These are phyloP conservation scores for Ceramica pisi DNA, from an alignment of 2,888 invertebrate species.

Conservation along the genomic window DNA sequence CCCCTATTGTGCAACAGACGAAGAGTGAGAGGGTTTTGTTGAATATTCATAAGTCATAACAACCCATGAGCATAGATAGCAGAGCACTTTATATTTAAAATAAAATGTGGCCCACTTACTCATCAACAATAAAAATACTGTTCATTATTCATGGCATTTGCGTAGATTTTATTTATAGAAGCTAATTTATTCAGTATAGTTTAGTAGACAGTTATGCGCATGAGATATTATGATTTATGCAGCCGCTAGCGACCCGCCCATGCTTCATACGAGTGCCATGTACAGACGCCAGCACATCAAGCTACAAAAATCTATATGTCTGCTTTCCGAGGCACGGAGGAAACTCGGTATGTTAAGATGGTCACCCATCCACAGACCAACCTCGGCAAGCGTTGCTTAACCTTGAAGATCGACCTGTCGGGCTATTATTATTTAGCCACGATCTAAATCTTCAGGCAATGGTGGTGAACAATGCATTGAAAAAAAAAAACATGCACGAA, in stretches of 20 bases:
- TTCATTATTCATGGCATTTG: conserved; percentile 37
- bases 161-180: conserved; percentile 11
- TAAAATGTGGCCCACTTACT: conserved; percentile 25
- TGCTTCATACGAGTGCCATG: neutral
- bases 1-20: neutral
- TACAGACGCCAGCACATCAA: too few relatives aligned
- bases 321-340: too few relatives aligned
- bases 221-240: conserved; percentile 10
- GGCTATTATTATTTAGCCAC: too few relatives aligned
- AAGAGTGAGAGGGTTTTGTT: conserved; percentile 4
- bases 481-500: too few relatives aligned
- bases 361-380: too few relatives aligned
- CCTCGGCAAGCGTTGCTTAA: too few relatives aligned
- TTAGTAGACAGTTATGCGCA: conserved; percentile 11
- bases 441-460: too few relatives aligned
- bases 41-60: conserved; percentile 21
- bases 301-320: too few relatives aligned
- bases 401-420: too few relatives aligned
- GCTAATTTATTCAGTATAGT: conserved; percentile 28
- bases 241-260: neutral
- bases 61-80: conserved; percentile 3
- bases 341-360: too few relatives aligned
- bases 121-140: conserved; percentile 27
- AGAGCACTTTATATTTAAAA: conserved; percentile 18
- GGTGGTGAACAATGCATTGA: too few relatives aligned